Evolutionary conservation across 2,113 vertebrate genomes (phyloP), one percentile per base, ranked within the genome.

Genomic region (Albula glossodonta): DNA sequence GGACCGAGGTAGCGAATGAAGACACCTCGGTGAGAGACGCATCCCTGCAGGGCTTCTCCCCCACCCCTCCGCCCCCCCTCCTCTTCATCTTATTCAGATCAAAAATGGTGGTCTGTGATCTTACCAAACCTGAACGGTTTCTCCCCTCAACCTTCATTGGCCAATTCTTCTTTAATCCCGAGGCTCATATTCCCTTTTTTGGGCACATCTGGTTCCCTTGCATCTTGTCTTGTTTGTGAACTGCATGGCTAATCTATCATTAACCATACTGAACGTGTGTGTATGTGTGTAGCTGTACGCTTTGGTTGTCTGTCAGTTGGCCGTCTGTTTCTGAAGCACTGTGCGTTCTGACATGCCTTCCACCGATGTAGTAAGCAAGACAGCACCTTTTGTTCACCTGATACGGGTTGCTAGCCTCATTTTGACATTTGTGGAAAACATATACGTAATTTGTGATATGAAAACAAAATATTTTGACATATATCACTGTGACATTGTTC

Each of bases 1-100:
- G 93, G 94, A 93, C 87, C 86, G 0, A 89, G 4, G 48, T 86
- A 91, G 78, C 89, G 91, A 93, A 93, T 91, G 89, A 90, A 92
- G 93, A 94, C 94, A 93, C 93, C 93, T 93, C 92, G 92, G 88
- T 89, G 87, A 5, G 56, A 90, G 92, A 85, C 83, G 57, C 84
- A 87, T 91, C 92, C 56, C 88, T 85, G 90, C 86, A 53, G 60
- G 87, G 82, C 56, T 88, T 77, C 87, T 94, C 92, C 91, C 92
- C 17, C 63, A 3, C 12, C 11, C 17, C 60, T 63, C 60, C 8
- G 3, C 60, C 60, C 60, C 60, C 5, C 60, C 60, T 63, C 60
- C 1, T 22, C 60, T 7, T 22, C 17, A 22, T 74, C 70, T n/a
- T 74, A 22, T n/a, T 74, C 70, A 74, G 70, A 74, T 74, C n/a